These are phyloP conservation scores for Coreoperca whiteheadi DNA, from an alignment of 2,113 vertebrate genomes.

Conservation along the genomic window DNA sequence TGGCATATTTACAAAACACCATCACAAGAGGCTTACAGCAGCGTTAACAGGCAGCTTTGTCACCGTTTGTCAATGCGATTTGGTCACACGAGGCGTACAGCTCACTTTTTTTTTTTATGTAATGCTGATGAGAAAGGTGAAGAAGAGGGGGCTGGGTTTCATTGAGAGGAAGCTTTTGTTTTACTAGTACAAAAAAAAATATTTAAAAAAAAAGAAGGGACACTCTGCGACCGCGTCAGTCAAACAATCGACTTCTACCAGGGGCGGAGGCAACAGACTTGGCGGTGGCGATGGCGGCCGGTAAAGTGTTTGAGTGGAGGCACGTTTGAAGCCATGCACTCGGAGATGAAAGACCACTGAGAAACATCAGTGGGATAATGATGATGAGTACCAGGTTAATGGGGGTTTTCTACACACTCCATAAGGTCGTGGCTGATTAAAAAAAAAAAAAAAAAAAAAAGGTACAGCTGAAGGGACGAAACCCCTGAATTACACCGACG, in stretches of 20 bases:
- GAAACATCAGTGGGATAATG: slow-evolving; percentile 1
- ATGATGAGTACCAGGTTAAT: slow-evolving; percentile 3
- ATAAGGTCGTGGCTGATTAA: slow-evolving; percentile 1
- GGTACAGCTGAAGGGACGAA: not conserved
- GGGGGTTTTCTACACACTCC: not conserved
- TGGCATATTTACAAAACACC: slow-evolving; percentile 54
- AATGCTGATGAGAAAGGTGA: slow-evolving; percentile 49
- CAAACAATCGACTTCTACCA: not conserved
- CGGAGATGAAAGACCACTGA: not conserved
- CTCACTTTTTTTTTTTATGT: slow-evolving; percentile 71
- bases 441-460: too few species aligned
- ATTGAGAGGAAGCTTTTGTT: slow-evolving; percentile 1
- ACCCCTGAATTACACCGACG: slow-evolving; percentile 18
- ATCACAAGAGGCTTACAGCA: slow-evolving; percentile 65
- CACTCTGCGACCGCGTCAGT: too few species aligned
- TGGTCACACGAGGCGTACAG: slow-evolving; percentile 59
- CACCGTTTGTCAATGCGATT: slow-evolving; percentile 52
- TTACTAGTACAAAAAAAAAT: not conserved
- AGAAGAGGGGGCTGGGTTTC: not conserved
- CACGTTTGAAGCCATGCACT: not conserved
- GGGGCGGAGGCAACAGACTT: not conserved
- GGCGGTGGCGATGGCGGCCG: not conserved
- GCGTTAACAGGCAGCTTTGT: slow-evolving; percentile 64
- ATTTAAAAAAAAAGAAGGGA: not conserved
- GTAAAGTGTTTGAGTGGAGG: not conserved